These are phyloP conservation scores for Eupithecia tripunctaria DNA, from an alignment of 2,888 invertebrate genomes.

Conservation along the genomic window DNA sequence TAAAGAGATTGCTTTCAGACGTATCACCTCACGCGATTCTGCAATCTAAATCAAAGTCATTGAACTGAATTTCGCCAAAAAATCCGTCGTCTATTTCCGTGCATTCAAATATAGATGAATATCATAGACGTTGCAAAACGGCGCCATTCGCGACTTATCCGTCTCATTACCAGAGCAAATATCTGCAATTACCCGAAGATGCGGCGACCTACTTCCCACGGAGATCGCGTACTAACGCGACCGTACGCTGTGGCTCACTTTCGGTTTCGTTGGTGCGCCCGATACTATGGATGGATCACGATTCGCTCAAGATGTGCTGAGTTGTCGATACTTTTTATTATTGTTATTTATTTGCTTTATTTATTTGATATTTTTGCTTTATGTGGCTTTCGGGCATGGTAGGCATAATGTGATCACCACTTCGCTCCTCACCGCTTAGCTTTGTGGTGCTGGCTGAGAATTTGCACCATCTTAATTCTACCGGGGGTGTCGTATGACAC, in stretches of 20 bases:
- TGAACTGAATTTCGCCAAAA: background rate
- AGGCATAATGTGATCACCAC: too few relatives aligned
- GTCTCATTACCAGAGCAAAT: constrained; percentile 25
- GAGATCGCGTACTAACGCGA: constrained; percentile 34
- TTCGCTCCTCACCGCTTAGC: too few relatives aligned
- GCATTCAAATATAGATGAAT: background rate
- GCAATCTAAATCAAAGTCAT: background rate
- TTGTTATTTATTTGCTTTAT: too few relatives aligned
- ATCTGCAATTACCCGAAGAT: constrained; percentile 27
- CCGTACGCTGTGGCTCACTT: constrained; percentile 46
- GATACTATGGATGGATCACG: background rate
- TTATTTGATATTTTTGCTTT: too few relatives aligned
- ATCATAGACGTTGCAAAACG: constrained; percentile 18
- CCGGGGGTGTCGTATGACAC: too few relatives aligned
- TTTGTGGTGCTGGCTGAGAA: too few relatives aligned
- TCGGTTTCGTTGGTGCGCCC: constrained; percentile 51
- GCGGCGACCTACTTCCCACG: constrained; percentile 50
- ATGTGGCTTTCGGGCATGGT: too few relatives aligned
- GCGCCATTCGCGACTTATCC: constrained; percentile 18
- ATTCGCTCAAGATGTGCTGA: constrained; percentile 25
- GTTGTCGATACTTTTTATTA: constrained; percentile 19
- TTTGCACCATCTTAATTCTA: too few relatives aligned
- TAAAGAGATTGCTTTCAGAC: background rate
- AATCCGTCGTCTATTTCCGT: background rate
- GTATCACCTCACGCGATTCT: background rate